phyloP scores from a whole-genome alignment of 2,113 vertebrate species.

The Heliornis fulica region DNA sequence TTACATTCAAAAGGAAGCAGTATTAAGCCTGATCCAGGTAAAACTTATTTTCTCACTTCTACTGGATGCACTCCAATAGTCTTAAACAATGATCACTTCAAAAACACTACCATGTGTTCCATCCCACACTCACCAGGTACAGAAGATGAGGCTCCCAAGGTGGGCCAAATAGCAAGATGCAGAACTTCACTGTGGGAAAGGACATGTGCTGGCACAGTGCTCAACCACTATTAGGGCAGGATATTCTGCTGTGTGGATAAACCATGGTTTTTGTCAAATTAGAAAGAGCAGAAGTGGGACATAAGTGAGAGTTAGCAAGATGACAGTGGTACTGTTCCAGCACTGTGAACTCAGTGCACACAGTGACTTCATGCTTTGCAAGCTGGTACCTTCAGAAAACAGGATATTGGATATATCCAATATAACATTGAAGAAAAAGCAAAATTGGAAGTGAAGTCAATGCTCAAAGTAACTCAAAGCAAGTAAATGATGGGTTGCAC shows the following conservation, averaged over 20 bases:
- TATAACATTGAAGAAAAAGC: too few relatives aligned
- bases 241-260: background rate
- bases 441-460: background rate
- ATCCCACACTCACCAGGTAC: rapidly evolving
- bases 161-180: background rate
- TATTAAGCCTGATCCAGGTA: background rate
- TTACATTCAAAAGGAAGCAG: background rate
- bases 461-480: background rate
- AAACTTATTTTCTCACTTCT: background rate
- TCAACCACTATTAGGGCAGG: background rate
- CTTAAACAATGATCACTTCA: background rate
- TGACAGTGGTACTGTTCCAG: background rate
- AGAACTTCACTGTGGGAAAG: background rate
- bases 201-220: rapidly evolving
- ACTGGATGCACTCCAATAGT: background rate
- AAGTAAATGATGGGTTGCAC: background rate
- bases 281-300: background rate
- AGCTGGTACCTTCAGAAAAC: background rate
- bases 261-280: background rate
- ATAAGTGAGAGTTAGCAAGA: background rate
- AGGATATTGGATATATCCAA: too few relatives aligned
- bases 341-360: background rate
- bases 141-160: background rate
- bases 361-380: background rate
- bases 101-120: rapidly evolving